Evolutionary conservation across 1,140 invertebrate species (phyloP), one percentile per base, ranked within the genome.

Genomic region (Tyrophagus putrescentiae): DNA sequence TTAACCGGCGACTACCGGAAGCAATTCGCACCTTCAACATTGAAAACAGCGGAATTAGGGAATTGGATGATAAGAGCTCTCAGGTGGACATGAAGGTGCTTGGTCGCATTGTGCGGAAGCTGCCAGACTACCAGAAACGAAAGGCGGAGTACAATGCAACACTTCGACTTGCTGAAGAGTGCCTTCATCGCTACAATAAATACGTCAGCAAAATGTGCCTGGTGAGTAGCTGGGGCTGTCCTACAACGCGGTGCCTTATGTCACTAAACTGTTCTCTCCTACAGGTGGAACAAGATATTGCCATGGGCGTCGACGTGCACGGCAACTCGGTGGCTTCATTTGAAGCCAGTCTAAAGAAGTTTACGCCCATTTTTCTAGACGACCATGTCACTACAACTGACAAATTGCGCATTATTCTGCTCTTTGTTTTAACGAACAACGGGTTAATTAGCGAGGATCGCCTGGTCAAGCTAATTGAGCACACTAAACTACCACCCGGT

Each of bases 221-320:
- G 18, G 45, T n/a, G n/a, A n/a, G n/a, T n/a, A n/a, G n/a, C n/a
- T n/a, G n/a, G n/a, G n/a, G n/a, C n/a, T n/a, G n/a, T n/a, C n/a
- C n/a, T n/a, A n/a, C n/a, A n/a, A n/a, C n/a, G n/a, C n/a, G n/a
- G n/a, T n/a, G n/a, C n/a, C n/a, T n/a, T n/a, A n/a, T n/a, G n/a
- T n/a, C n/a, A n/a, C n/a, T n/a, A n/a, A n/a, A n/a, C n/a, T n/a
- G n/a, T n/a, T n/a, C n/a, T n/a, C n/a, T n/a, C n/a, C n/a, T n/a
- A n/a, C n/a, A n/a, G n/a, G n/a, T 48, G 21, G 45, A 48, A 48
- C 45, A 48, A 18, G 45, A 48, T 29, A 48, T 48, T 48, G 45
- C 45, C 7, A 7, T 48, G 45, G 45, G 45, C 7, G 31, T 6
- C 31, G 45, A 48, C 18, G 45, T 48, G 45, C 45, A 48, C 23